These are phyloP conservation scores for Proctacanthus coquilletti DNA, from an alignment of 1,140 invertebrate genomes.

Conservation along the genomic window DNA sequence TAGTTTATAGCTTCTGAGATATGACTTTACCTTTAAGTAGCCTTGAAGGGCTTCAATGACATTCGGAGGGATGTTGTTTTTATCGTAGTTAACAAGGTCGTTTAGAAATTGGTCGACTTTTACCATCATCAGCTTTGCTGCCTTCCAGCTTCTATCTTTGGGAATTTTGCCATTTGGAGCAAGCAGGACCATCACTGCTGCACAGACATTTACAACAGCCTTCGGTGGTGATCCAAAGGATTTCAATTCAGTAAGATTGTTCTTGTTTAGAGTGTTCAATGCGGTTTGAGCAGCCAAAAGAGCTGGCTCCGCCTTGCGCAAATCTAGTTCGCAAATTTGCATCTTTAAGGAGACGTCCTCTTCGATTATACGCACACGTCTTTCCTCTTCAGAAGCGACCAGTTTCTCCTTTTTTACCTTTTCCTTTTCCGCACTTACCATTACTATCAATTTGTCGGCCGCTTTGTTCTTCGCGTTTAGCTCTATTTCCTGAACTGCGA, in stretches of 20 bases:
- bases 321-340: conserved; percentile 76
- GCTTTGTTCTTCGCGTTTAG: conserved; percentile 74
- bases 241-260: conserved; percentile 86
- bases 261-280: conserved; percentile 85
- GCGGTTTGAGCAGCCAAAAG: conserved; percentile 80
- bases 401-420: conserved; percentile 78
- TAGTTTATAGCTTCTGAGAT: too few relatives aligned
- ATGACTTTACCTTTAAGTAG: conserved; percentile 24
- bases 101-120: conserved; percentile 69
- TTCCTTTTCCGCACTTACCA: conserved; percentile 77
- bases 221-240: conserved; percentile 78
- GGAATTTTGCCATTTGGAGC: conserved; percentile 77
- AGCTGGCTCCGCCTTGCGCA: conserved; percentile 83
- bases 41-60: conserved; percentile 56
- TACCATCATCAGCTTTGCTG: conserved; percentile 58
- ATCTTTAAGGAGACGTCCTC: conserved; percentile 64
- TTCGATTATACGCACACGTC: conserved; percentile 75
- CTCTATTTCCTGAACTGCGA: conserved; percentile 78
- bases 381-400: conserved; percentile 66
- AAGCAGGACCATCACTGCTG: conserved; percentile 78
- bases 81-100: conserved; percentile 77
- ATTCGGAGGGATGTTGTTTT: conserved; percentile 84
- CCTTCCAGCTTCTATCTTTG: conserved; percentile 86
- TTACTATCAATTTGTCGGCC: conserved; percentile 75
- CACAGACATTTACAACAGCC: conserved; percentile 71